Evolutionary conservation across 64 coral and sea anemone genomes (phyloP).

Genomic region (Stichodactyla mertensii): DNA sequence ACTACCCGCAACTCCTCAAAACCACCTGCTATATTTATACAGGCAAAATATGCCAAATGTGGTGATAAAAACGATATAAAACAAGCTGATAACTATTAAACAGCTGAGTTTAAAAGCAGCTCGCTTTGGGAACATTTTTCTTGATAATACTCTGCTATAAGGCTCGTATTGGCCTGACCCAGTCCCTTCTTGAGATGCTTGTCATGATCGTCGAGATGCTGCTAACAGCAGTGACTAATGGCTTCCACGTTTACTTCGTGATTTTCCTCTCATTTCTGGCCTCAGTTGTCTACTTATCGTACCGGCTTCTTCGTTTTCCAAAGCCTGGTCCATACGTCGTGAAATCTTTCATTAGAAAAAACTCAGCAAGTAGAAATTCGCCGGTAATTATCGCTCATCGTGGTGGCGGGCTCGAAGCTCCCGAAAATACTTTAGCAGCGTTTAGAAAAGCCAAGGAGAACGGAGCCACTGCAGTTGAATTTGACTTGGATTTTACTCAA

Average conservation of each 20-base stretch:
- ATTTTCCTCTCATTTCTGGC: constrained; percentile 59
- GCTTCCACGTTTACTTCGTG: constrained; percentile 75
- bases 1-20: no score
- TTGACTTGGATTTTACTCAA: constrained; percentile 90
- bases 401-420: constrained; percentile 65
- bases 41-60: constrained; percentile 6
- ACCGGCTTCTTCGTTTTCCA: constrained; percentile 82
- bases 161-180: not conserved
- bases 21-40: constrained; percentile 3
- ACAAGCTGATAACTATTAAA: not conserved
- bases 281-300: constrained; percentile 47
- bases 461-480: constrained; percentile 72
- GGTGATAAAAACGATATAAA: not conserved
- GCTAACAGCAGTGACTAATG: constrained; percentile 59
- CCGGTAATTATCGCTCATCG: constrained; percentile 63
- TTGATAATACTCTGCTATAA: not conserved
- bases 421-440: constrained; percentile 79
- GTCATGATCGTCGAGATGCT: constrained; percentile 84
- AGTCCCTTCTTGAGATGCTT: constrained; percentile 40
- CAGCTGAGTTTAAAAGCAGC: not conserved
- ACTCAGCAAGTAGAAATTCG: constrained; percentile 58
- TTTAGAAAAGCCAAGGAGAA: constrained; percentile 85
- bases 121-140: not conserved
- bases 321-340: constrained; percentile 76
- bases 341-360: constrained; percentile 75